Conservation (phyloP, 2,888 invertebrate species). For the Myopa testacea region DNA sequence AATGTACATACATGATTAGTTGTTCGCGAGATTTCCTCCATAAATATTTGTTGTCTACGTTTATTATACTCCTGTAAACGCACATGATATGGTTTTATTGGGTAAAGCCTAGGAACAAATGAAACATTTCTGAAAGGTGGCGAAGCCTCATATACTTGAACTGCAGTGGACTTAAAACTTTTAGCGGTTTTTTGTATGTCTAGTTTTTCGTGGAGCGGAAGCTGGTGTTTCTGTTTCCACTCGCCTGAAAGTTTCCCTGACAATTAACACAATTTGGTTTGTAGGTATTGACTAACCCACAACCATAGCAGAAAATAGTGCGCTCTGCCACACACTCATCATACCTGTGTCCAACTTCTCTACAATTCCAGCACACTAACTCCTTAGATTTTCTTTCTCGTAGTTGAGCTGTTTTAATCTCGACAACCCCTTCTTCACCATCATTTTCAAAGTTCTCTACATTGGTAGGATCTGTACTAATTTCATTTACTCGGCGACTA, state of each 20-base stretch:
- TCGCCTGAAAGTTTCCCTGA: slow-evolving; percentile 31
- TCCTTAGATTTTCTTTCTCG: background rate
- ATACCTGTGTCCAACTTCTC: slow-evolving; percentile 29
- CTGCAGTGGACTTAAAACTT: background rate
- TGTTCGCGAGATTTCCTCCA: background rate
- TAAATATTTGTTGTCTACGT: slow-evolving; percentile 16
- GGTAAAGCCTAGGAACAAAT: slow-evolving; percentile 7
- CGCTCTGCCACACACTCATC: slow-evolving; percentile 35
- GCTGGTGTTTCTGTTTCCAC: slow-evolving; percentile 19
- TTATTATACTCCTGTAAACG: slow-evolving; percentile 4
- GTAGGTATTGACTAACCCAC: slow-evolving; percentile 25
- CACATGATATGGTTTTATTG: slow-evolving; percentile 25
- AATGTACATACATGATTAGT: background rate
- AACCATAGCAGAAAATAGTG: slow-evolving; percentile 38
- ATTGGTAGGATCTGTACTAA: background rate
- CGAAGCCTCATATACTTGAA: background rate
- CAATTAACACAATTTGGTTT: slow-evolving; percentile 33
- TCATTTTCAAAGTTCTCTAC: background rate
- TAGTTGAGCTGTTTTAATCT: background rate
- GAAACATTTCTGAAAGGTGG: background rate
- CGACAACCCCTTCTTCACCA: background rate
- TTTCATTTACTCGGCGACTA: slow-evolving; percentile 8
- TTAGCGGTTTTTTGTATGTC: background rate
- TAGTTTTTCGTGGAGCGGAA: slow-evolving; percentile 26
- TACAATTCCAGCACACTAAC: slow-evolving; percentile 37